A percentile compares a stretch with the other conserved stretches of the same genome.
These are phyloP conservation scores for Sceloporus undulatus DNA, from an alignment of 2,113 vertebrate species.

Conservation along the genomic window DNA sequence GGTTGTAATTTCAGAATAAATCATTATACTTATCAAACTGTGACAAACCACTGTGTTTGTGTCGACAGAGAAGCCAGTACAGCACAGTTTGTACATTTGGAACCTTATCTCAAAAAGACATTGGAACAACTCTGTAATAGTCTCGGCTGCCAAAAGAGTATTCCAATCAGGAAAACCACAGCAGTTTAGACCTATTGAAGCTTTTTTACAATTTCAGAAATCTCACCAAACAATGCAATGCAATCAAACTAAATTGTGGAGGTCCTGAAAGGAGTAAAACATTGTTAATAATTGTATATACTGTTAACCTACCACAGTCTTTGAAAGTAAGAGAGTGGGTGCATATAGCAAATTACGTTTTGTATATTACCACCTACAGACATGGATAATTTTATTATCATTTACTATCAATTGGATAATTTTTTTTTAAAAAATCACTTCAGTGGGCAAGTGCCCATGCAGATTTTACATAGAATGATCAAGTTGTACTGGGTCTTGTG, in stretches of 20 bases:
- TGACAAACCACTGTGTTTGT: constrained; percentile 76
- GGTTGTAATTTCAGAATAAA: constrained; percentile 78
- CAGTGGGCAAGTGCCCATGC: background rate
- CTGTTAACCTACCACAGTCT: constrained; percentile 61
- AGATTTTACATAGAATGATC: background rate
- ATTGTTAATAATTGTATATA: constrained; percentile 44
- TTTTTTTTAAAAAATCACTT: no score
- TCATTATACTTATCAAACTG: constrained; percentile 74
- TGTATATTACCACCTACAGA: constrained; percentile 56
- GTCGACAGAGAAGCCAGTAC: constrained; percentile 78
- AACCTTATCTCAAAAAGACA: constrained; percentile 77
- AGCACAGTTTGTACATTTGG: constrained; percentile 76
- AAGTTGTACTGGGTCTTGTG: background rate
- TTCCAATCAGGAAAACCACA: constrained; percentile 79
- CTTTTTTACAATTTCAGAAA: constrained; percentile 56
- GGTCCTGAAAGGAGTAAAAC: constrained; percentile 57
- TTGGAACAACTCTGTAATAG: constrained; percentile 78
- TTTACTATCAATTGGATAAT: background rate
- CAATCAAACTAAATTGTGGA: constrained; percentile 67
- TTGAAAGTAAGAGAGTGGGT: constrained; percentile 58
- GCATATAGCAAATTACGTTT: constrained; percentile 65
- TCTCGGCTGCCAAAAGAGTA: constrained; percentile 79
- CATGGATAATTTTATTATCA: background rate
- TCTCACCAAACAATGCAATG: constrained; percentile 66
- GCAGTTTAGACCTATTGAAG: constrained; percentile 51